Percentiles rank a stretch among this genome's conserved stretches.
phyloP scores from a whole-genome alignment of 2,888 invertebrate species.

The Patella caerulea region DNA sequence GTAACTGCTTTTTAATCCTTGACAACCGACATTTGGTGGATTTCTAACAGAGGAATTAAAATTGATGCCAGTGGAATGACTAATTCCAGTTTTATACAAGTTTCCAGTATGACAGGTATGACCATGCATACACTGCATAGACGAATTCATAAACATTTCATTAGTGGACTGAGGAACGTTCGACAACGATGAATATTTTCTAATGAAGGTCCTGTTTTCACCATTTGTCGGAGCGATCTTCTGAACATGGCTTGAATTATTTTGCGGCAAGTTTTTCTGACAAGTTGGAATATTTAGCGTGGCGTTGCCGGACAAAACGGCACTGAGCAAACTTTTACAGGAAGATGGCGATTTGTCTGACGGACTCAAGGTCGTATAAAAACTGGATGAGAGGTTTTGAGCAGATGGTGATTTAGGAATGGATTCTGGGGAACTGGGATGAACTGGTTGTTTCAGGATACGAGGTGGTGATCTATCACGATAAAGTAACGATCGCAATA shows the following conservation, averaged over 20 bases:
- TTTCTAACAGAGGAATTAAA: neutral
- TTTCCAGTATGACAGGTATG: neutral
- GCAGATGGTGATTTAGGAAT: neutral
- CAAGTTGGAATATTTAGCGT: conserved; percentile 1
- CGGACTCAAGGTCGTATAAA: neutral
- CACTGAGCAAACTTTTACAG: neutral
- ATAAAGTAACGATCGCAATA: neutral
- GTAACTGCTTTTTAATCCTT: neutral
- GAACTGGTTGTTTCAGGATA: neutral
- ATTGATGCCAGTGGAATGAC: neutral
- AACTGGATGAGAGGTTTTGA: neutral
- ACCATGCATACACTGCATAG: neutral
- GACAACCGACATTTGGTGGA: neutral
- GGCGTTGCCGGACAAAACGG: neutral
- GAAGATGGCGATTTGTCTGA: neutral
- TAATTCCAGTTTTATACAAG: neutral
- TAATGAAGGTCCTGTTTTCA: neutral
- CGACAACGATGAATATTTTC: too few species aligned
- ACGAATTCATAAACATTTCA: too few species aligned
- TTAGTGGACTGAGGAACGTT: too few species aligned
- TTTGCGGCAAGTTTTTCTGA: neutral
- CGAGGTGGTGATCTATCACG: neutral
- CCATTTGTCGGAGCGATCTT: neutral
- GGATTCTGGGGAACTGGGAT: neutral
- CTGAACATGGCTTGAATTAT: neutral